phyloP scores from a whole-genome alignment of 35 echinoderm and acorn worm species.

The Nesometra sesokonis region DNA sequence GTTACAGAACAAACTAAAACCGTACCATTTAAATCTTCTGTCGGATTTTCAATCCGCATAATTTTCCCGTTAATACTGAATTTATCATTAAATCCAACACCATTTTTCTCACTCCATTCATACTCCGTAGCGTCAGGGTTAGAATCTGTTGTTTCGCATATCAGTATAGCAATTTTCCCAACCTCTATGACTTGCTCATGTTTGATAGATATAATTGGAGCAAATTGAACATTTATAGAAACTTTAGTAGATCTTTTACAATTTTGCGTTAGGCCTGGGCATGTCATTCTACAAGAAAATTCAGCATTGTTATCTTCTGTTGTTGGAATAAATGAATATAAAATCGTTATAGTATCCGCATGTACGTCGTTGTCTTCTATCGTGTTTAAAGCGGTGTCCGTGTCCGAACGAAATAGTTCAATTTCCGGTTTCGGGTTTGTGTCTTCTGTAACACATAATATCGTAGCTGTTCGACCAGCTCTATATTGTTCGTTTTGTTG shows the following conservation, averaged over 20 bases:
- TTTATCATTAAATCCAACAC: not conserved
- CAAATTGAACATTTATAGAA: not conserved
- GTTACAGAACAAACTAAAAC: not conserved
- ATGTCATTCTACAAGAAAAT: not conserved
- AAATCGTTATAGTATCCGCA: not conserved
- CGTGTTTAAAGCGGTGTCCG: not conserved
- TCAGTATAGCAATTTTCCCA: not conserved
- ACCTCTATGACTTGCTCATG: not conserved
- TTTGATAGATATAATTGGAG: not conserved
- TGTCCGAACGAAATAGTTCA: not conserved
- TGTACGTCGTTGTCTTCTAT: not conserved
- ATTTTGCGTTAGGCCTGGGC: not conserved
- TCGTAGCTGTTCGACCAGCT: not conserved
- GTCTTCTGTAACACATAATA: not conserved
- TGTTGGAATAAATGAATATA: not conserved
- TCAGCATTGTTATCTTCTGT: not conserved
- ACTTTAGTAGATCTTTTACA: not conserved
- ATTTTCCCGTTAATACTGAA: not conserved
- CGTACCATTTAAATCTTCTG: not conserved
- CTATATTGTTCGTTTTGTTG: not conserved
- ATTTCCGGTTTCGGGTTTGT: not conserved
- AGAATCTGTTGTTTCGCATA: not conserved
- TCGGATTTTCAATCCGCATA: not conserved
- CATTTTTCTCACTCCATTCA: not conserved
- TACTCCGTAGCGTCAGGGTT: not conserved